Evolutionary conservation across 2,113 vertebrate genomes (phyloP), one percentile per base, ranked within the genome.

Genomic region (Platichthys flesus): DNA sequence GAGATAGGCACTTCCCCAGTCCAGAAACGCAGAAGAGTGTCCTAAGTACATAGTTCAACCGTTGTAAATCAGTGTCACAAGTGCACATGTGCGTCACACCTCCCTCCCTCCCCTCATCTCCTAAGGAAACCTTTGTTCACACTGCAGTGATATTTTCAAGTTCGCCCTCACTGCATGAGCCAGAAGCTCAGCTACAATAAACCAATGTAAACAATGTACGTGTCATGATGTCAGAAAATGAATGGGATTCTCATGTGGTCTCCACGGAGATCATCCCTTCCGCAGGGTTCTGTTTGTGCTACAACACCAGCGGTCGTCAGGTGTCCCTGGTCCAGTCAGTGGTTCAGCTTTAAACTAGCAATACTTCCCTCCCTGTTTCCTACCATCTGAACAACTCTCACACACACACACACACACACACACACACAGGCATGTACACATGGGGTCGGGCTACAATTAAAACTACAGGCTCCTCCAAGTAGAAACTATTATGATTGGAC

Each of bases 361-460:
- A 91, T 90, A 91, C 92, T 93, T 92, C 90, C 90, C 84, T 91
- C 88, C 76, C 90, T 89, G 89, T 93, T 82, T 90, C 73, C 83
- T 78, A 76, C 83, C 83, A 88, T 84, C 84, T 82, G 86, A 89
- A 63, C 64, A 66, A 57, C 83, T 23, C 71, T 23, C 68, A 13
- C 55, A n/a, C 73, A 26, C 77, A 31, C 74, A 57, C 58, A 24
- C 57, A 35, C 59, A 74, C 4, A 24, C 24, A 54, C 64, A 56
- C 3, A 24, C 35, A 59, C 64, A 23, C 23, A 23, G 1, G 23
- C 23, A 23, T 24, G 24, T 24, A 24, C 24, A 24, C 24, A 24
- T 24, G 24, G 24, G 24, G 24, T 24, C 24, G 24, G 24, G 24
- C 24, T 24, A 24, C 2, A 24, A 24, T 24, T 24, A 24, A 24